phyloP scores from a whole-genome alignment of 2,888 invertebrate species.

The Watsonalla cultraria region DNA sequence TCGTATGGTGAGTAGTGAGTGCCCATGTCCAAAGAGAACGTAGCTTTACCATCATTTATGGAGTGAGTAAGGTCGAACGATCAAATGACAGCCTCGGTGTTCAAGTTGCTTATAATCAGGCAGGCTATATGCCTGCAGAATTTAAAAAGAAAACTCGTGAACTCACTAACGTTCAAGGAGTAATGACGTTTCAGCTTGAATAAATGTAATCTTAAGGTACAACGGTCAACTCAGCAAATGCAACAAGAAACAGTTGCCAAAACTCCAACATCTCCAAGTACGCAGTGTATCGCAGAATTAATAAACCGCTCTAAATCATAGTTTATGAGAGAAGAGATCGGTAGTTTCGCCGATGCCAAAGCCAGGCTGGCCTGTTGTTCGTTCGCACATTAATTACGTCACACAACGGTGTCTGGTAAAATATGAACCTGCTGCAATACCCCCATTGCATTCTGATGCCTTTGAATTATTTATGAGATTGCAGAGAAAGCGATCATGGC shows the following conservation, averaged over 20 bases:
- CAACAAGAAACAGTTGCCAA: neutral
- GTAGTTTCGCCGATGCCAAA: slow-evolving; percentile 32
- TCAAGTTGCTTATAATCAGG: too few relatives aligned
- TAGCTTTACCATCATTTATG: too few relatives aligned
- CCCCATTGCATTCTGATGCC: slow-evolving; percentile 51
- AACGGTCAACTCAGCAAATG: neutral
- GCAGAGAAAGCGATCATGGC: slow-evolving; percentile 31
- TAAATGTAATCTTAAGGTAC: neutral
- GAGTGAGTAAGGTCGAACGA: too few relatives aligned
- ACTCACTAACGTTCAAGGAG: too few relatives aligned
- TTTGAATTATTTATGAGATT: slow-evolving; percentile 57
- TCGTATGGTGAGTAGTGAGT: too few relatives aligned
- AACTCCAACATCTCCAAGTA: neutral
- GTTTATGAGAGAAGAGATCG: slow-evolving; percentile 36
- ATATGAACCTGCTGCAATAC: slow-evolving; percentile 64
- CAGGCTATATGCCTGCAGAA: too few relatives aligned
- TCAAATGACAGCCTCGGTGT: too few relatives aligned
- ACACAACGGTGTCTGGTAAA: slow-evolving; percentile 52
- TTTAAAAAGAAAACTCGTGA: too few relatives aligned
- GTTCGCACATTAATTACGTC: slow-evolving; percentile 53
- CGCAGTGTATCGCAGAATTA: slow-evolving; percentile 9
- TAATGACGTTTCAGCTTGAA: too few relatives aligned
- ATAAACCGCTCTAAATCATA: slow-evolving; percentile 39
- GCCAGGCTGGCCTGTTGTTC: slow-evolving; percentile 39
- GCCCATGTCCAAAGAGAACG: too few relatives aligned